phyloP scores from a whole-genome alignment of 1,140 invertebrate genomes.

The Scaptomyza montana region DNA sequence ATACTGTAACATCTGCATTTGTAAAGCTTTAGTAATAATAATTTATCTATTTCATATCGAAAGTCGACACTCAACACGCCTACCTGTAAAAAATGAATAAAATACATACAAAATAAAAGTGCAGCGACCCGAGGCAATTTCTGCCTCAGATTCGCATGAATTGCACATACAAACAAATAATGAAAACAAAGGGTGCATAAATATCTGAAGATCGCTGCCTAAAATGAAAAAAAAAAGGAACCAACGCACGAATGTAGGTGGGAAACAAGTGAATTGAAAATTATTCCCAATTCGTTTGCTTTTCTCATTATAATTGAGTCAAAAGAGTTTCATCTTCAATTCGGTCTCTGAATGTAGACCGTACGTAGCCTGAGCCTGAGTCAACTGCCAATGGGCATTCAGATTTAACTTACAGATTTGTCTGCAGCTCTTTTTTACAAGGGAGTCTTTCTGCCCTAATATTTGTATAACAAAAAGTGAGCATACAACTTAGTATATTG shows the following conservation, averaged over 20 bases:
- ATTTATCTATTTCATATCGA: constrained; percentile 49
- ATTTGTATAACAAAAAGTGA: not conserved
- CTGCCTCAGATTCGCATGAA: constrained; percentile 37
- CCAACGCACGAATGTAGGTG: constrained; percentile 69
- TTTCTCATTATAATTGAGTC: constrained; percentile 83
- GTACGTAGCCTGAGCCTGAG: constrained; percentile 8
- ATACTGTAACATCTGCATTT: not conserved
- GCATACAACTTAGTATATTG: not conserved
- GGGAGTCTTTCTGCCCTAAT: constrained; percentile 6
- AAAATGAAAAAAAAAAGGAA: constrained; percentile 24
- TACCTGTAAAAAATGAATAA: constrained; percentile 9
- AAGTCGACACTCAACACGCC: constrained; percentile 54
- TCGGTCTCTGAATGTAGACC: not conserved
- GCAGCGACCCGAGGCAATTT: constrained; percentile 10
- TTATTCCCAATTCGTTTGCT: constrained; percentile 83
- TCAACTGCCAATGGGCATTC: constrained; percentile 30
- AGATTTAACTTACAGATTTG: constrained; percentile 70
- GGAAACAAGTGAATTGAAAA: constrained; percentile 83
- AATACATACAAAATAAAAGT: constrained; percentile 1
- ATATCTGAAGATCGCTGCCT: constrained; percentile 64
- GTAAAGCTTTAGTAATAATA: constrained; percentile 13
- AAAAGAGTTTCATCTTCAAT: constrained; percentile 50
- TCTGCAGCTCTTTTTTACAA: constrained; percentile 9
- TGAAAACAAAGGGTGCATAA: constrained; percentile 69
- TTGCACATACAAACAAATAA: constrained; percentile 45